Base-by-base conservation (phyloP, 1,140 invertebrate genomes). In the Heliconius melpomene region DNA sequence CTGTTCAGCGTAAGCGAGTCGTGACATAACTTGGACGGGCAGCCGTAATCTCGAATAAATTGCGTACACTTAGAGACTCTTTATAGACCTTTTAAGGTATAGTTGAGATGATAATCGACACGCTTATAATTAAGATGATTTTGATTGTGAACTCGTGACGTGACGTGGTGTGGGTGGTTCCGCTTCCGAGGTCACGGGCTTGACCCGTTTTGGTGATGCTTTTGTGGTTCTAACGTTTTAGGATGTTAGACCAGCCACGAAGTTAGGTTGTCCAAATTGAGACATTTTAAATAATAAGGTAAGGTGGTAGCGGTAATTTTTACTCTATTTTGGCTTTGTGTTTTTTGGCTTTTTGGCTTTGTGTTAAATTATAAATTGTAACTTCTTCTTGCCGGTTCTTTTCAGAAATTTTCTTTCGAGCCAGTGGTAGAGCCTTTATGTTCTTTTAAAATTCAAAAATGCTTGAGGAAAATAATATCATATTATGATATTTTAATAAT, bases 81-180 rank as follows among this genome's bases (percentile, higher is more conserved):
- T 94, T 94, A 94, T 91, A 91, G 90, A 93, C 92, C 91, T 93
- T 93, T 93, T 94, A 93, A 91, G 92, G 92, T 89, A 93, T 89
- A 92, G 91, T 93, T 89, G 88, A 93, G 93, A 93, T 93, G 91
- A 93, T 93, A 92, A 94, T 92, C 91, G 86, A 87, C 93, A 93
- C 91, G 93, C 85, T 93, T 86, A 91, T 93, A 94, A 94, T 94
- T 94, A 94, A 94, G 93, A 94, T 94, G 82, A 74, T 66, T 82
- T 84, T 78, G 86, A 94, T 94, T 90, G 89, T 77, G 20, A 75
- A 72, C 75, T 93, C 93, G 93, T 94, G 93, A 94, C 93, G 93
- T 94, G 93, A 94, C 82, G 87, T 87, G 84, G 91, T 86, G 92
- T 93, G 91, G 92, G 91, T 86, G 90, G 90, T 91, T 92, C 92